phyloP scores from a whole-genome alignment of 2,113 vertebrate species.

The Strix aluco region DNA sequence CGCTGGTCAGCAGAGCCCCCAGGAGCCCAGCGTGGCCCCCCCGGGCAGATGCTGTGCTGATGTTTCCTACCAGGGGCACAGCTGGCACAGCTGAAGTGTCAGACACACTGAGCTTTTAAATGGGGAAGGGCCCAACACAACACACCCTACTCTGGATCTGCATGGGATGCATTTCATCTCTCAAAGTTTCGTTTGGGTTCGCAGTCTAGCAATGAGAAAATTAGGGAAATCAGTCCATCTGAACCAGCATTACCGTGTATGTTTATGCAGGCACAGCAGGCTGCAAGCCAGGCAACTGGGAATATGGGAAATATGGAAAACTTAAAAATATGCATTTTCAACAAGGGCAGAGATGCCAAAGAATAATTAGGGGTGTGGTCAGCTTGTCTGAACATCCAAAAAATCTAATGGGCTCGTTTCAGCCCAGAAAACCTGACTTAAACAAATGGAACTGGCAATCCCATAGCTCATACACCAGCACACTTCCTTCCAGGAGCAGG shows the following conservation, averaged over 20 bases:
- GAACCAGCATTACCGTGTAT: not conserved
- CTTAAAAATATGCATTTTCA: not conserved
- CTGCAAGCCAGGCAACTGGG: not conserved
- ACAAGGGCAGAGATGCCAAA: not conserved
- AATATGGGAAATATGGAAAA: not conserved
- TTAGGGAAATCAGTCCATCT: not conserved
- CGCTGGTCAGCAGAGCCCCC: not conserved
- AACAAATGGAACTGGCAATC: not conserved
- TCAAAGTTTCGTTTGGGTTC: not conserved
- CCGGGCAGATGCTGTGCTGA: not conserved
- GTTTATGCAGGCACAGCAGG: not conserved
- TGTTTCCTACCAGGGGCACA: not conserved
- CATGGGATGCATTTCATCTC: not conserved
- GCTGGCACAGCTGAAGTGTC: not conserved
- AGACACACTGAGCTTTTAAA: not conserved
- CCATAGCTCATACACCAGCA: not conserved
- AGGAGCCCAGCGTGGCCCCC: fast-evolving
- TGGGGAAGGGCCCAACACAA: not conserved
- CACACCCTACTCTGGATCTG: fast-evolving
- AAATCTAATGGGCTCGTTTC: not conserved
- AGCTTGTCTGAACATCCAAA: not conserved
- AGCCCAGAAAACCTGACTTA: not conserved
- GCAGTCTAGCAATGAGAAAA: not conserved
- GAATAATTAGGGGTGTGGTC: not conserved
- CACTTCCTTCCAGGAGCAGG: not conserved